Base-by-base conservation (phyloP, 2,797 vertebrate genomes). In the Heteromormyrus szaboi region DNA sequence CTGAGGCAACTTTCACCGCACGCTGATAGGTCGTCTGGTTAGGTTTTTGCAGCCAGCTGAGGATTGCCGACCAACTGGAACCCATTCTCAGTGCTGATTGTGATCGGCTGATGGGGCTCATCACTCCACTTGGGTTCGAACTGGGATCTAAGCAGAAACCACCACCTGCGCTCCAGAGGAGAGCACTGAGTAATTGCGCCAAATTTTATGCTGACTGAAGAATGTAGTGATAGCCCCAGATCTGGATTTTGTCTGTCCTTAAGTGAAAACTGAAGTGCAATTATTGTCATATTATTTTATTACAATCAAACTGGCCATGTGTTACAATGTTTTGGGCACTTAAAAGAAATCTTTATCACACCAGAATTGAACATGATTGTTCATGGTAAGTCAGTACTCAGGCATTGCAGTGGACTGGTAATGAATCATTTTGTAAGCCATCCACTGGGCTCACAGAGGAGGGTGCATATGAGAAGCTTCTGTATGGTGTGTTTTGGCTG, bases 261-360 rank as follows among this genome's bases (percentile, higher is more conserved):
- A 84, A 84, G 6, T 46, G 46, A 84, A 84, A 83, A 19, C 51
- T 41, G 25, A 81, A 88, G 14, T 54, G 25, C 6, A 53, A 8
- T 50, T 50, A 41, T 41, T 59, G n/a, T 85, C n/a, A 85, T 46
- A 59, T 85, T 84, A 84, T 44, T 33, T 84, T 50, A 46, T 62
- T 62, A 62, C 62, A 53, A 53, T 83, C 54, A 29, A 81, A 51
- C 41, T 46, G 48, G 29, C 41, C 19, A 48, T 85, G 54, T 41
- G 54, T 65, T 65, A 62, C 41, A 84, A 62, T 56, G 59, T 46
- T 88, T 53, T 84, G 4, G 46, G 22, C 54, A 62, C 54, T 44
- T 25, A 84, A 62, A 85, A 65, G 59, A 85, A 85, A 88, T 65
- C 56, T 65, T 84, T 29, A 62, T 85, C 41, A 85, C 19, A 83